phyloP scores from a whole-genome alignment of 2,888 invertebrate species.

The Diaprepes abbreviatus region DNA sequence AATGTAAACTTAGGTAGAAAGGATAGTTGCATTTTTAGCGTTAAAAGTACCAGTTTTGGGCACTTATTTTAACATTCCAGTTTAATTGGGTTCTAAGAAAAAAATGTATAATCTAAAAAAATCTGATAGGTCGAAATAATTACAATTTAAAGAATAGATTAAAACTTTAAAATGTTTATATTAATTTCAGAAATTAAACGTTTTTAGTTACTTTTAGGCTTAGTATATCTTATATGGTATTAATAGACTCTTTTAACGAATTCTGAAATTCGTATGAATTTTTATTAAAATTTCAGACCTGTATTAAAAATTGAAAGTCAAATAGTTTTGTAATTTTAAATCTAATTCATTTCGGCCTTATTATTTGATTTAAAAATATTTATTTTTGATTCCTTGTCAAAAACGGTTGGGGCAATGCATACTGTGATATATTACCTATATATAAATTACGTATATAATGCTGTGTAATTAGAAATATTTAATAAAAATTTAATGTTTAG shows the following conservation, averaged over 20 bases:
- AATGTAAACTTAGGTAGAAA: conserved; percentile 10
- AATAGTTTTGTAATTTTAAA: no score
- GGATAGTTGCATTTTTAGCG: conserved; percentile 38
- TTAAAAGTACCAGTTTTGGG: conserved; percentile 25
- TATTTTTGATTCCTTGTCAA: conserved; percentile 52
- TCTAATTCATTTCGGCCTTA: no score
- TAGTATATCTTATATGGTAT: no score
- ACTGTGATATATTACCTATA: conserved; percentile 69
- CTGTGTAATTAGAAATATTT: conserved; percentile 56
- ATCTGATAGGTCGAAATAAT: background rate
- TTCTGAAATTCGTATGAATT: no score
- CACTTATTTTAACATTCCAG: conserved; percentile 42
- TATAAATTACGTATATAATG: conserved; percentile 52
- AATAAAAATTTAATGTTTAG: conserved; percentile 45
- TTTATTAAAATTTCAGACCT: no score
- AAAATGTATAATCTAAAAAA: no score
- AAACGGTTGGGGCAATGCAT: conserved; percentile 68
- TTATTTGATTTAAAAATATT: conserved; percentile 13
- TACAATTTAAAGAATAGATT: no score
- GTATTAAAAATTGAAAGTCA: no score
- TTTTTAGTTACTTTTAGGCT: no score
- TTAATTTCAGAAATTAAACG: no score
- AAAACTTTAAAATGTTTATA: no score
- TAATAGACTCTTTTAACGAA: no score
- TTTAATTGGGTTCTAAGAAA: conserved; percentile 15